Evolutionary conservation across 2,797 vertebrate species (phyloP).

Genomic region (Channallabes apus): DNA sequence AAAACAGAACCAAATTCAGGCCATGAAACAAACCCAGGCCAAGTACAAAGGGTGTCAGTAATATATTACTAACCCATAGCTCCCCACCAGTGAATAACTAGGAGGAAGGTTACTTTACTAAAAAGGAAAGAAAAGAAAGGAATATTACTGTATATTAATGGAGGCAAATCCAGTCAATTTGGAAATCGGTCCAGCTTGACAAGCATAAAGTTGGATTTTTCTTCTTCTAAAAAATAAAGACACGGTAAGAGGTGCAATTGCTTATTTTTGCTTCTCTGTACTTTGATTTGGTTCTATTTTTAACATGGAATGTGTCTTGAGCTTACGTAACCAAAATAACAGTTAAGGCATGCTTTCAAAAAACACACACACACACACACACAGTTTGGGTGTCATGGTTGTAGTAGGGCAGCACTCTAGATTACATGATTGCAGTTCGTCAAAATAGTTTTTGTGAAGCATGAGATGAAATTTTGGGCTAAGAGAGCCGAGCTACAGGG

Average conservation of each 20-base stretch:
- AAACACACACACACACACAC: not conserved
- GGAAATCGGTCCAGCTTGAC: not conserved
- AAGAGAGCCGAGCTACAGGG: not conserved
- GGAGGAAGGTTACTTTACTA: constrained; percentile 25
- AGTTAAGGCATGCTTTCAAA: not conserved
- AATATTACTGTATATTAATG: not conserved
- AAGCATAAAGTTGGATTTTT: not conserved
- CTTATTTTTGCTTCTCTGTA: constrained; percentile 9
- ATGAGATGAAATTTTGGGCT: not conserved
- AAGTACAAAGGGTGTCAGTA: constrained; percentile 51
- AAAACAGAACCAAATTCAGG: constrained; percentile 63
- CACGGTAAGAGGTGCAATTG: constrained; percentile 41
- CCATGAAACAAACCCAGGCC: constrained; percentile 55
- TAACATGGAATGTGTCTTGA: constrained; percentile 28
- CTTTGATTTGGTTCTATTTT: constrained; percentile 34
- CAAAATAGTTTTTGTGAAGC: not conserved
- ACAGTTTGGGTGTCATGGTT: not conserved
- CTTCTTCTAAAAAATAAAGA: not conserved
- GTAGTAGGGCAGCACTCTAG: not conserved
- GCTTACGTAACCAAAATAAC: constrained; percentile 30
- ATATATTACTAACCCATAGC: constrained; percentile 51
- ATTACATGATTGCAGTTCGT: not conserved
- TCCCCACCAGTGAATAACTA: constrained; percentile 36
- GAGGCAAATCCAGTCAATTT: not conserved
- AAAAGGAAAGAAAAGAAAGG: not conserved